Percentiles rank a stretch among this genome's conserved stretches.
Evolutionary conservation across 2,797 vertebrate genomes (phyloP).

Genomic region (Sebastes kiyomatsui): DNA sequence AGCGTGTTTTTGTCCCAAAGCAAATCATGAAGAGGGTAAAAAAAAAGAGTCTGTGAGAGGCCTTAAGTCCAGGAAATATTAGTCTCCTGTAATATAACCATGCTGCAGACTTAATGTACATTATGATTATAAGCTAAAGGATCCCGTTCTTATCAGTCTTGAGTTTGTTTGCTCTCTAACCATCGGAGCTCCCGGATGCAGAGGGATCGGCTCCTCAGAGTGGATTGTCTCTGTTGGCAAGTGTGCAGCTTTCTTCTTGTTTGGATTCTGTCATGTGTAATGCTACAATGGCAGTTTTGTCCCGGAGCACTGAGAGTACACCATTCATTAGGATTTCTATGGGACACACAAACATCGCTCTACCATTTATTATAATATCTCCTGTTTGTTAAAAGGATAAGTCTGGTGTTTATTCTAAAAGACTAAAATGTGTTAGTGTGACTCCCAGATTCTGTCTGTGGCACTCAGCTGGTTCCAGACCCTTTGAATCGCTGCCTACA

Average conservation of each 20-base stretch:
- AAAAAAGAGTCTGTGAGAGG: neutral
- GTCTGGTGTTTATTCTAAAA: neutral
- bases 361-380: neutral
- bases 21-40: neutral
- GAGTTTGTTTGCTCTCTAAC: conserved; percentile 56
- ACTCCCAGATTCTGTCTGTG: neutral
- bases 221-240: conserved; percentile 45
- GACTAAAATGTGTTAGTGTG: neutral
- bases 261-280: conserved; percentile 72
- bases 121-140: neutral
- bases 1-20: neutral
- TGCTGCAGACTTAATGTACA: neutral
- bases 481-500: neutral
- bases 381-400: neutral
- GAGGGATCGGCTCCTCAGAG: conserved; percentile 30
- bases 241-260: conserved; percentile 52
- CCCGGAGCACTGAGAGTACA: conserved; percentile 8
- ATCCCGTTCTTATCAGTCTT: conserved; percentile 32
- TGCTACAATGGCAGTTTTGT: conserved; percentile 69
- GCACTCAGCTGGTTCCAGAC: neutral
- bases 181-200: conserved; percentile 42
- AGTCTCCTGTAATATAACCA: neutral
- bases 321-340: conserved; percentile 58
- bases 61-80: neutral
- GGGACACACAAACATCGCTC: conserved; percentile 33